Base-by-base conservation (phyloP, 2,113 vertebrate species). In the Illadopsis cleaveri region DNA sequence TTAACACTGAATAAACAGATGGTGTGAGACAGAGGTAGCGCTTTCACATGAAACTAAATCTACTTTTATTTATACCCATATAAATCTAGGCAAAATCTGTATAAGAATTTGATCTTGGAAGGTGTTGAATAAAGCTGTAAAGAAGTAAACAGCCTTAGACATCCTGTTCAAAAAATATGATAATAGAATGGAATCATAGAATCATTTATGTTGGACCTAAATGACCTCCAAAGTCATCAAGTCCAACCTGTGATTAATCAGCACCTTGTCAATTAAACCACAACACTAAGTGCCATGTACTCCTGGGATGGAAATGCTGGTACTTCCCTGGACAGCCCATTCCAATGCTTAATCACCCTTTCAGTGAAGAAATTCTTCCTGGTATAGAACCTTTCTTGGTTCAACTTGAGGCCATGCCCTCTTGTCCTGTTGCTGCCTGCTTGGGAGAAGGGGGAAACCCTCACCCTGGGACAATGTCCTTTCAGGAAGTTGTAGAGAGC, bases 151-250 rank as follows among this genome's bases (percentile, higher is more conserved):
- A 60, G 9, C 12, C 10, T 71, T 45, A 57, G 38, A 47, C 5
- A 69, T 5, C 8, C 13, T 50, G 23, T 33, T 87, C 8, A 13
- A 87, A 68, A 21, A 75, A 81, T 45, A 44, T 24, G 28, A 45
- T 21, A 6, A 44, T 30, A 24, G 4, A 53, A 68, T 12, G 31
- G n/a, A 82, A n/a, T 25, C 5, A 45, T 3, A 38, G 45, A 75
- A 60, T 60, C 7, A 53, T 53, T 88, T 45, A n/a, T 18, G 5
- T 61, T 82, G 54, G 20, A n/a, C 24, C 38, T 35, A 53, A 60
- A 68, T 40, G 4, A 68, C 13, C 5, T 30, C 7, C 20, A 45
- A n/a, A 9, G 6, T 15, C n/a, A 60, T 21, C 0, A 1, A 73
- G 11, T n/a, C 11, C 13, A 51, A 18, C 16, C 15, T 33, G 31